These are phyloP conservation scores for Rhinoraja longicauda DNA, from an alignment of 2,797 vertebrate species.

Conservation along the genomic window DNA sequence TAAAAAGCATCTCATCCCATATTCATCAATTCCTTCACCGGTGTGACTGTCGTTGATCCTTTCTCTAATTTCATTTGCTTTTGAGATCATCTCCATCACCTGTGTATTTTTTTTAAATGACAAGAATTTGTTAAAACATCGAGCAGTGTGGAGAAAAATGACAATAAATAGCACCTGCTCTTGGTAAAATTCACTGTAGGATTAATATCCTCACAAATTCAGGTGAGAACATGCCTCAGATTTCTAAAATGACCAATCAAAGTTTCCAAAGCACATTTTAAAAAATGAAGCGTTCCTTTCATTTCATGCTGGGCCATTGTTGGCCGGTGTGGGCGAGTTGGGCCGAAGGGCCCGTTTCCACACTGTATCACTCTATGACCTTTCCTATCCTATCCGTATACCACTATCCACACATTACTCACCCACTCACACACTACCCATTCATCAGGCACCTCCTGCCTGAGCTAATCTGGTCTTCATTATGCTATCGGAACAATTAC, in stretches of 20 bases:
- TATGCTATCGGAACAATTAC: too few species aligned
- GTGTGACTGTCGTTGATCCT: conserved; percentile 6
- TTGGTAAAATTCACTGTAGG: neutral
- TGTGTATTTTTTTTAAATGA: neutral
- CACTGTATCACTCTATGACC: too few species aligned
- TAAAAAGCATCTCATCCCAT: conserved; percentile 10
- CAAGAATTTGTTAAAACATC: neutral
- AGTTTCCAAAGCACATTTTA: neutral
- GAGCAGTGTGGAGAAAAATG: neutral
- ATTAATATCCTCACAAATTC: neutral
- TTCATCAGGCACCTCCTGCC: too few species aligned
- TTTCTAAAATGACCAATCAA: neutral
- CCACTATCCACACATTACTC: too few species aligned
- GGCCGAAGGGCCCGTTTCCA: too few species aligned
- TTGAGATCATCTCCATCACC: conserved; percentile 15
- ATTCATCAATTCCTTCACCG: conserved; percentile 12
- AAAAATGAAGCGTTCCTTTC: neutral
- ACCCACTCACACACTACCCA: too few species aligned
- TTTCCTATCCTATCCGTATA: too few species aligned
- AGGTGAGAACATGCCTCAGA: neutral
- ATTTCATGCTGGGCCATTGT: neutral
- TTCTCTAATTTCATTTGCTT: conserved; percentile 26
- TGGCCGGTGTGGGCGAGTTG: too few species aligned
- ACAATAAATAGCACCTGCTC: neutral
- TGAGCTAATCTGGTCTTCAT: too few species aligned